Evolutionary conservation across 2,888 invertebrate genomes (phyloP).

Genomic region (Acanthosepion pharaonis): DNA sequence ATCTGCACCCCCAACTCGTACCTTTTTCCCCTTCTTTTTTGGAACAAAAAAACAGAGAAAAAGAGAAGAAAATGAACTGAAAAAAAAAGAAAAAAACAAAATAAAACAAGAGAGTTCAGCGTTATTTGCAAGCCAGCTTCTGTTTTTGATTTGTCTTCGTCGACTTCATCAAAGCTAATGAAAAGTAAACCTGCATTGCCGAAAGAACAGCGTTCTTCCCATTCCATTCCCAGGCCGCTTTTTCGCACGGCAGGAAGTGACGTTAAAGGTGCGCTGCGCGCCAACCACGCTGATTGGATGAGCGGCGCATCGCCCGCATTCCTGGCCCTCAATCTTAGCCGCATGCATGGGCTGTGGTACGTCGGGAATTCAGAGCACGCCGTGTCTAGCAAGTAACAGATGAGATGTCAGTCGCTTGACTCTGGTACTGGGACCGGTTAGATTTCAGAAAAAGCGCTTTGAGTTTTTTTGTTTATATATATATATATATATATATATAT

Average conservation of each 20-base stretch:
- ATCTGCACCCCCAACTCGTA: not conserved
- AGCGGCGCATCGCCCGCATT: conserved; percentile 8
- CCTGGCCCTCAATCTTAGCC: not conserved
- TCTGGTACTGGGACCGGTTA: conserved; percentile 33
- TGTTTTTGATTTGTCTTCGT: conserved; percentile 15
- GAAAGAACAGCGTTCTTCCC: not conserved
- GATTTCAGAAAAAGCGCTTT: conserved; percentile 2
- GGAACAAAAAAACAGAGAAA: not conserved
- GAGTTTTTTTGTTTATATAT: not conserved
- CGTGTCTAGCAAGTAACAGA: conserved; percentile 11
- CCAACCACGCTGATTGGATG: not conserved
- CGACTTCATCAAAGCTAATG: conserved; percentile 23
- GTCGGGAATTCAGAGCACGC: not conserved
- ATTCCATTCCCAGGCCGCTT: conserved; percentile 33
- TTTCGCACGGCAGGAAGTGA: not conserved
- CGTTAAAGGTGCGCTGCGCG: not conserved
- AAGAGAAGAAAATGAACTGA: not conserved
- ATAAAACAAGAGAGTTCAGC: not conserved
- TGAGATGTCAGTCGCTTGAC: not conserved
- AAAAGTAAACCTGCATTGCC: not conserved
- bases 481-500: not conserved
- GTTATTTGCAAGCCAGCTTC: conserved; percentile 17
- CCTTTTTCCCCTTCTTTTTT: not conserved
- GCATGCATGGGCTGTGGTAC: conserved; percentile 1
- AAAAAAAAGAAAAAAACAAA: not conserved